Evolutionary conservation across 2,888 invertebrate species (phyloP).

Genomic region (Acleris sparsana): DNA sequence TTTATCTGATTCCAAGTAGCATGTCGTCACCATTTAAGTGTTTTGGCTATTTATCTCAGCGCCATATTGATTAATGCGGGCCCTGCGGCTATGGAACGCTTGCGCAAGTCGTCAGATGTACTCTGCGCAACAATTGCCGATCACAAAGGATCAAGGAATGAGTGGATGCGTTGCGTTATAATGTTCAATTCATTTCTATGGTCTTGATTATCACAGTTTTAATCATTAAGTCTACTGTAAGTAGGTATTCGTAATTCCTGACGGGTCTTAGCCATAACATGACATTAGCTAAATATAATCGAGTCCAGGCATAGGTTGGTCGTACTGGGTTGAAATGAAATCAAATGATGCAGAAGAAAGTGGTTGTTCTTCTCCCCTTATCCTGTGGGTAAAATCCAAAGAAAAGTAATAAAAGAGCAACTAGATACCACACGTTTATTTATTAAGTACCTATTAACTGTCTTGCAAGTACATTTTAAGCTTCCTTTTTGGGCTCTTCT

Average conservation of each 20-base stretch:
- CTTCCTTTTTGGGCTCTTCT: constrained; percentile 27
- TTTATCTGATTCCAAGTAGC: constrained; percentile 30
- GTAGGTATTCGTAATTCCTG: too few relatives aligned
- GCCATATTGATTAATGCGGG: constrained; percentile 47
- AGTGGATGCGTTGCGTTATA: background rate
- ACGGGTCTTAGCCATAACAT: too few relatives aligned
- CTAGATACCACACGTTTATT: constrained; percentile 10
- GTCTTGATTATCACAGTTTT: too few relatives aligned
- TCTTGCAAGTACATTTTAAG: background rate
- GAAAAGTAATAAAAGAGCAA: background rate
- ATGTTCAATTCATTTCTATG: constrained; percentile 5
- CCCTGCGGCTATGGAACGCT: constrained; percentile 42
- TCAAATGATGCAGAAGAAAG: too few relatives aligned
- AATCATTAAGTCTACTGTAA: too few relatives aligned
- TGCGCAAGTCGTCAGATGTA: constrained; percentile 34
- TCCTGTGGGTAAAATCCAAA: background rate
- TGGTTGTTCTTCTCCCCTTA: too few relatives aligned
- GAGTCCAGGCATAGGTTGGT: too few relatives aligned
- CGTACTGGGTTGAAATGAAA: too few relatives aligned
- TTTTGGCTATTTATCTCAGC: constrained; percentile 41
- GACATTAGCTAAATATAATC: too few relatives aligned
- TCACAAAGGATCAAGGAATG: constrained; percentile 7
- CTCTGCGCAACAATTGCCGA: constrained; percentile 30
- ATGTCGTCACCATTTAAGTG: constrained; percentile 34
- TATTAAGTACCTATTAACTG: background rate